phyloP scores from a whole-genome alignment of 92 coral and sea anemone genomes.

The Pocillopora grandis region DNA sequence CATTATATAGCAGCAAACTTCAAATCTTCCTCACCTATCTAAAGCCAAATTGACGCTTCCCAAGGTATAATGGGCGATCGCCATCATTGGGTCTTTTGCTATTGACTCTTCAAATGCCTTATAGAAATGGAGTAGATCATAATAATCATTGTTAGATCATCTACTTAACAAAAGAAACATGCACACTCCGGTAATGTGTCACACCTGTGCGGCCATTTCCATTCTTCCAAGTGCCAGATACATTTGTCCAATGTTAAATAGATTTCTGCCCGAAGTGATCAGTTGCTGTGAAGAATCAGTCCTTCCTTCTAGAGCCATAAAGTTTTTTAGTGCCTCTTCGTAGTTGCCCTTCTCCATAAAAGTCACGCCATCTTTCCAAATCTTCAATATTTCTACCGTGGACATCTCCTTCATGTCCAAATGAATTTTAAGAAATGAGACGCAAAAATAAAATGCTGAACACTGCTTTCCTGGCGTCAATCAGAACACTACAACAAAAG shows the following conservation, averaged over 20 bases:
- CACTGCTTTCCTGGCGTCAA: too few species aligned
- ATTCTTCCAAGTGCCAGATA: slow-evolving; percentile 82
- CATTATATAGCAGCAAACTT: too few species aligned
- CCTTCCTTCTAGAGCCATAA: slow-evolving; percentile 81
- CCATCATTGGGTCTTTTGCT: slow-evolving; percentile 90
- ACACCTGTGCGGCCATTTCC: slow-evolving; percentile 78
- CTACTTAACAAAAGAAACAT: not conserved
- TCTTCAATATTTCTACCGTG: slow-evolving; percentile 75
- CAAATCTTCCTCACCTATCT: slow-evolving; percentile 49
- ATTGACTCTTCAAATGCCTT: slow-evolving; percentile 89
- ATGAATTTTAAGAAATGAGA: not conserved
- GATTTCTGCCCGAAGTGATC: slow-evolving; percentile 90
- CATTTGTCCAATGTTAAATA: slow-evolving; percentile 91
- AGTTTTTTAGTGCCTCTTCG: slow-evolving; percentile 79
- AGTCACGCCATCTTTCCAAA: slow-evolving; percentile 89
- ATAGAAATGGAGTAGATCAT: not conserved
- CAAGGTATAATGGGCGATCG: slow-evolving; percentile 90
- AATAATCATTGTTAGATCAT: not conserved
- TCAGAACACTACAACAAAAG: too few species aligned
- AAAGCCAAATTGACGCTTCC: slow-evolving; percentile 85
- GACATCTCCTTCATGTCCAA: slow-evolving; percentile 82
- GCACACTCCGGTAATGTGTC: too few species aligned
- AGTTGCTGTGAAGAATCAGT: slow-evolving; percentile 71
- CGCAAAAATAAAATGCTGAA: too few species aligned
- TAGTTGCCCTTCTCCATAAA: slow-evolving; percentile 78